phyloP scores from a whole-genome alignment of 2,797 vertebrate species.

The Ibycter americanus region DNA sequence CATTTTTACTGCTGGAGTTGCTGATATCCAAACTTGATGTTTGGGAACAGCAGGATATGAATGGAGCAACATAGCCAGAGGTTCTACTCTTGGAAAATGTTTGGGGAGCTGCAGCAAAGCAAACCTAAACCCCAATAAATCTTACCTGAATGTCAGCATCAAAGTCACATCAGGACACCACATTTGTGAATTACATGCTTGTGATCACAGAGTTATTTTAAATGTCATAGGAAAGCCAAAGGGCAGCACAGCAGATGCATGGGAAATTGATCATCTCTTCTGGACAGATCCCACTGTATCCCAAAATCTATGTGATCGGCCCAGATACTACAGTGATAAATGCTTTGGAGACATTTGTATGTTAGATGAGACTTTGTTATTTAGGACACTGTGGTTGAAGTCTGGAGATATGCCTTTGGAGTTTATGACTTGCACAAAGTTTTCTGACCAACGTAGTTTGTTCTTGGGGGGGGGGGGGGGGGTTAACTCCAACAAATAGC shows the following conservation, averaged over 20 bases:
- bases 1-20: not conserved
- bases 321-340: not conserved
- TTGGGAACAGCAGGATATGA: not conserved
- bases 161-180: not conserved
- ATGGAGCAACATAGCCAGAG: not conserved
- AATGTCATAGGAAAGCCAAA: not conserved
- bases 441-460: not conserved
- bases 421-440: not conserved
- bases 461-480: no score
- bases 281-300: not conserved
- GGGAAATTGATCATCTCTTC: not conserved
- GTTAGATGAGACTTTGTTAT: not conserved
- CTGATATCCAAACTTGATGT: not conserved
- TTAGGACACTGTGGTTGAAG: not conserved
- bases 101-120: not conserved
- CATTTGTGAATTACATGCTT: not conserved
- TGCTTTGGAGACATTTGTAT: not conserved
- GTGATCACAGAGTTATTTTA: constrained; percentile 4
- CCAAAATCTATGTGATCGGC: not conserved
- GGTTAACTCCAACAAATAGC: not conserved
- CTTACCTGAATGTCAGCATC: not conserved
- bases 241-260: not conserved
- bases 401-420: not conserved
- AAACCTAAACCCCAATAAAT: not conserved
- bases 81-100: not conserved